A percentile compares a stretch with the other conserved stretches of the same genome.
Evolutionary conservation across 2,113 vertebrate species (phyloP).

Genomic region (Plectropomus leopardus): DNA sequence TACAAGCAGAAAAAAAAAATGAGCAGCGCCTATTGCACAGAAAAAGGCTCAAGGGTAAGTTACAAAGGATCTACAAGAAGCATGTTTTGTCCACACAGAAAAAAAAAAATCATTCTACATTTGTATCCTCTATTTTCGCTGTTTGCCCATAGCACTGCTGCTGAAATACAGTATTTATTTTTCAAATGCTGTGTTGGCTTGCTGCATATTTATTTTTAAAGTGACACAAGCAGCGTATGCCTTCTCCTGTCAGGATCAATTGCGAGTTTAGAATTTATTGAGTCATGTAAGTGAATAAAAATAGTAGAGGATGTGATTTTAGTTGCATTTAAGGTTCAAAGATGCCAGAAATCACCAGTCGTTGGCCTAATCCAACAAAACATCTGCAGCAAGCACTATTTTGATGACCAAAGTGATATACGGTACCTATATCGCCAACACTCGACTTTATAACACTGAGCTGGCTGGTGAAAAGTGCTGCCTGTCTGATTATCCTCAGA

Average conservation of each 20-base stretch:
- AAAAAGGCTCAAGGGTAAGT: background rate
- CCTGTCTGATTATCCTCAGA: constrained; percentile 33
- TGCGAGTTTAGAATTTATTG: background rate
- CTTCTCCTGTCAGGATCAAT: background rate
- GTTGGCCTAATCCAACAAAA: constrained; percentile 19
- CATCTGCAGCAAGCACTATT: background rate
- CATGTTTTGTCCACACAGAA: too few relatives aligned
- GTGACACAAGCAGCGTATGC: too few relatives aligned
- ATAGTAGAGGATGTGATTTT: background rate
- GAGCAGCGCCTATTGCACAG: background rate
- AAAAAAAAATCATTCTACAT: background rate
- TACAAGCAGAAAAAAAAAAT: background rate
- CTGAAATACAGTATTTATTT: background rate
- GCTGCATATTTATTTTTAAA: too few relatives aligned
- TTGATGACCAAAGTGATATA: constrained; percentile 22
- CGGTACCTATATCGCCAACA: constrained; percentile 1
- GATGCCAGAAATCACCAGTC: background rate
- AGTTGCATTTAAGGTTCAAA: background rate
- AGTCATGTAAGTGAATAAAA: background rate
- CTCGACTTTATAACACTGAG: constrained; percentile 10
- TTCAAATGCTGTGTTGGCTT: background rate
- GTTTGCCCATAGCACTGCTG: background rate
- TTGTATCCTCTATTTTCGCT: background rate
- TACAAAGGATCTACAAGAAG: background rate
- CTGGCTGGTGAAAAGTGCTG: constrained; percentile 20